A percentile compares a stretch with the other conserved stretches of the same genome.
Conservation (phyloP, 1,140 invertebrate species). For the Euwallacea similis region DNA sequence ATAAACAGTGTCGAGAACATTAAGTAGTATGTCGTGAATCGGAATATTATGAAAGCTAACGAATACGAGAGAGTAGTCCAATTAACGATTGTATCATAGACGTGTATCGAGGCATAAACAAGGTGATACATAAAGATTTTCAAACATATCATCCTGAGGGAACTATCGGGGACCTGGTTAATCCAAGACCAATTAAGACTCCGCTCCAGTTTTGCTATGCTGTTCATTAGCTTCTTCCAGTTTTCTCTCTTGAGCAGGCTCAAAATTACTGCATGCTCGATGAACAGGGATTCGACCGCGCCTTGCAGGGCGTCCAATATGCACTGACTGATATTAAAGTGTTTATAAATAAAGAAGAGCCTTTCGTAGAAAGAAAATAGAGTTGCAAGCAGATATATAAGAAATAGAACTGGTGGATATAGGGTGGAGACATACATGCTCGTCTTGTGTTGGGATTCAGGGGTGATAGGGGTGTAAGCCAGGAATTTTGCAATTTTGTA, state of each 20-base stretch:
- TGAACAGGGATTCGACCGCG: conserved; percentile 13
- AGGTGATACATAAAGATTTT: conserved; percentile 15
- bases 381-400: conserved; percentile 17
- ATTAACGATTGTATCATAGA: conserved; percentile 21
- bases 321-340: conserved; percentile 27
- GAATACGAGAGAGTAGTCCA: conserved; percentile 20
- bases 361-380: conserved; percentile 21
- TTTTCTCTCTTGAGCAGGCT: conserved; percentile 7
- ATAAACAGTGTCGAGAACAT: conserved; percentile 28
- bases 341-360: background rate
- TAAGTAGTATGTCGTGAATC: conserved; percentile 30
- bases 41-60: conserved; percentile 29
- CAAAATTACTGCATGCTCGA: conserved; percentile 12
- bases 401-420: conserved; percentile 16
- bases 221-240: conserved; percentile 11
- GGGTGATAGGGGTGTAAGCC: background rate
- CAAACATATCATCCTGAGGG: background rate
- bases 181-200: conserved; percentile 1
- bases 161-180: conserved; percentile 1
- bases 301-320: conserved; percentile 28
- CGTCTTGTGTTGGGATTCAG: background rate
- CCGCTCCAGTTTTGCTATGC: conserved; percentile 13
- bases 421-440: background rate
- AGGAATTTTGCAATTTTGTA: conserved; percentile 14
- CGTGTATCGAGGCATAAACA: conserved; percentile 11